Conservation (phyloP, 2,113 vertebrate species). For the Dinomys branickii region DNA sequence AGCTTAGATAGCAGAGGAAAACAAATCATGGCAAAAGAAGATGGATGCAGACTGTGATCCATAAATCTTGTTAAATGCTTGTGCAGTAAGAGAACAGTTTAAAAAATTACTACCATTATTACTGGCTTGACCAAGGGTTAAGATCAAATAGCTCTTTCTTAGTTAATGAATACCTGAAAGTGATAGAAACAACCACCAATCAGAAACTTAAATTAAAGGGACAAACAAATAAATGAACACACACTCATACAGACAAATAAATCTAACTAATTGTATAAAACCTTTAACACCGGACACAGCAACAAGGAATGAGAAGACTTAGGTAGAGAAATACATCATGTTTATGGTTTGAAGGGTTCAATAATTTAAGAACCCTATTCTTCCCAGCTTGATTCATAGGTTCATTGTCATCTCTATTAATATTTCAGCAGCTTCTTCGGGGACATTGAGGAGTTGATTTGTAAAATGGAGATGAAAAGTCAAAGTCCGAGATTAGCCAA, state of each 20-base stretch:
- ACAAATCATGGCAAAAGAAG: neutral
- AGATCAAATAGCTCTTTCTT: neutral
- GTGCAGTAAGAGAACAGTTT: neutral
- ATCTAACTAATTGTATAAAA: neutral
- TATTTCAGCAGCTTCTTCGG: neutral
- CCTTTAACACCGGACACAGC: neutral
- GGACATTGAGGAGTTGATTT: neutral
- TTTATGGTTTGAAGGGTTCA: too few species aligned
- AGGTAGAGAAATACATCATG: neutral
- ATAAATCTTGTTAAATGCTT: neutral
- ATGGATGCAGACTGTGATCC: fast-evolving
- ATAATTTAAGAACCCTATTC: neutral
- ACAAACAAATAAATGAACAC: neutral
- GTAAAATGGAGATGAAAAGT: neutral
- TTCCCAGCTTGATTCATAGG: neutral
- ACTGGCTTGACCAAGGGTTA: neutral
- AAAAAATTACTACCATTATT: neutral
- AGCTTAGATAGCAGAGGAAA: neutral
- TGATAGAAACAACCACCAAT: neutral
- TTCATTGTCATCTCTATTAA: neutral
- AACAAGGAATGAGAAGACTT: neutral
- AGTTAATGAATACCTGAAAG: neutral
- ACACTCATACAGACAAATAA: neutral
- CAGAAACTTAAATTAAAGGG: neutral
- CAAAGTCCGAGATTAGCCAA: neutral